A percentile compares a stretch with the other conserved stretches of the same genome.
phyloP scores from a whole-genome alignment of 1,140 invertebrate genomes.

The Zaprionus kolodkinae region DNA sequence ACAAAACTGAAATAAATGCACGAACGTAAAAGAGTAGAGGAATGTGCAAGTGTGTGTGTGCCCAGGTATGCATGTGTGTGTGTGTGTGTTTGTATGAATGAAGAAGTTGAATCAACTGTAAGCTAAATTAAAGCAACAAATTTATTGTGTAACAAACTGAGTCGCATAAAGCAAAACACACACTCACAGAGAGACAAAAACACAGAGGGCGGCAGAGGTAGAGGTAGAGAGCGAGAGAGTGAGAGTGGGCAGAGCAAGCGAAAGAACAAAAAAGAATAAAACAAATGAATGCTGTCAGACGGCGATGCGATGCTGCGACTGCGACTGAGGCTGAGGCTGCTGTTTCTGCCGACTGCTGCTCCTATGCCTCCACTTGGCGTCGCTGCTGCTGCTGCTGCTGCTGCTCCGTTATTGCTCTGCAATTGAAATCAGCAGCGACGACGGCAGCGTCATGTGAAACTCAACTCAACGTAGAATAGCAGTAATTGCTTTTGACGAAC shows the following conservation, averaged over 20 bases:
- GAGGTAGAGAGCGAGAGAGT: slow-evolving; percentile 2
- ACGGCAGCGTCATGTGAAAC: slow-evolving; percentile 43
- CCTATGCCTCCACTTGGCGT: slow-evolving; percentile 36
- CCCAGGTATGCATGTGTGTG: background rate
- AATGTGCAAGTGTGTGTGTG: background rate
- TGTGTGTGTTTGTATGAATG: slow-evolving; percentile 29
- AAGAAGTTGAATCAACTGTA: slow-evolving; percentile 48
- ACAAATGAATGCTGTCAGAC: slow-evolving; percentile 59
- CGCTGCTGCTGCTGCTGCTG: slow-evolving; percentile 37
- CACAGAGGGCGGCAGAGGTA: background rate
- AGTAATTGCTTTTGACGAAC: slow-evolving; percentile 71
- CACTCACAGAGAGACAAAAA: slow-evolving; percentile 4
- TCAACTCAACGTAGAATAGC: slow-evolving; percentile 66
- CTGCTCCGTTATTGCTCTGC: slow-evolving; percentile 69
- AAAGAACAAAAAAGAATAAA: slow-evolving; percentile 62
- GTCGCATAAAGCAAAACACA: slow-evolving; percentile 54
- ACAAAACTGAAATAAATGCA: slow-evolving; percentile 15
- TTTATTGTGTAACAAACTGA: slow-evolving; percentile 79
- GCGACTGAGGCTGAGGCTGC: background rate
- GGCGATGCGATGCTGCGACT: slow-evolving; percentile 40
- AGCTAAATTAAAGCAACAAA: slow-evolving; percentile 56
- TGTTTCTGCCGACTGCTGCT: slow-evolving; percentile 27
- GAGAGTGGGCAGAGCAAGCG: slow-evolving; percentile 34
- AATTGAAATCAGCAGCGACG: slow-evolving; percentile 41
- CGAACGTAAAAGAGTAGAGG: background rate